Evolutionary conservation across 2,888 invertebrate genomes (phyloP), one percentile per base, ranked within the genome.

Genomic region (Ormyrus rosae): DNA sequence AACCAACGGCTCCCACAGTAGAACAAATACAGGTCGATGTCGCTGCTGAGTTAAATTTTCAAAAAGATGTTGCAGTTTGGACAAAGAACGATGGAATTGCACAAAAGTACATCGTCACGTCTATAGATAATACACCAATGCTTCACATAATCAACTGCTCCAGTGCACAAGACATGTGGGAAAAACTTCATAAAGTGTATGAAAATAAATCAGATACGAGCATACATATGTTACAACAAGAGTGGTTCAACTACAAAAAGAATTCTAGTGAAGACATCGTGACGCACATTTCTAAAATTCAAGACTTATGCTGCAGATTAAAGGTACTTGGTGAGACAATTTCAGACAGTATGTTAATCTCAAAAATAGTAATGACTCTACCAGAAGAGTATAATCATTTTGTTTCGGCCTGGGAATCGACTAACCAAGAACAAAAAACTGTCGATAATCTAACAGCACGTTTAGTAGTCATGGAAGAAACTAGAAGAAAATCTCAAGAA

Each of bases 91-190:
- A 82, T 64, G 55, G 51, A 0, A 50, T 61, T 19, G 79, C 82
- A 2, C 80, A 82, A 56, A 73, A 67, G 48, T 80, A 75, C 5
- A 82, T 83, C 3, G 82, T 51, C 0, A 76, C 81, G 11, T 19
- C 78, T 19, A 67, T 83, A 6, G 78, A 75, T 7, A 78, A 82
- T 0, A 60, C 19, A 45, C 71, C 78, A 6, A 9, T 81, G 1
- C 74, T 84, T 0, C 86, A 86, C 76, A 84, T 87, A 6, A 80
- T 86, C 60, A 85, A 86, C 81, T 86, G 86, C 67, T 9, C 77
- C 6, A 82, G 80, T 6, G 74, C 86, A 6, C 74, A 83, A 34
- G 83, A 84, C 13, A 88, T 88, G 86, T 88, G 87, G 86, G 73
- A 72, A 0, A 86, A 85, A 80, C 79, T 88, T 6, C 73, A 82